A percentile compares a stretch with the other conserved stretches of the same genome.
phyloP scores from a whole-genome alignment of 2,888 invertebrate genomes.

The Eretmocerus hayati region DNA sequence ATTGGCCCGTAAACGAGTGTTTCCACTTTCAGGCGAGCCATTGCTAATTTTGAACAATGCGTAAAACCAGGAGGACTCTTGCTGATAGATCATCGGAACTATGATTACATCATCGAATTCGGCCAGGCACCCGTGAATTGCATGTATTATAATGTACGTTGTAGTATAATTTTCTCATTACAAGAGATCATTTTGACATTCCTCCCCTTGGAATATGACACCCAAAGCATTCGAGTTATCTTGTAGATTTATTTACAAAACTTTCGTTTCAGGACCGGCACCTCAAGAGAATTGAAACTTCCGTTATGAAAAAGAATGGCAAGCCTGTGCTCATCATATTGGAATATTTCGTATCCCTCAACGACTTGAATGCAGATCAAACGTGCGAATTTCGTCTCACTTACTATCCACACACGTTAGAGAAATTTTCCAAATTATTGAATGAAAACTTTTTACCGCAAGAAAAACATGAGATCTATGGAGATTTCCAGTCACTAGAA shows the following conservation, averaged over 20 bases:
- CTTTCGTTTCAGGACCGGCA: conserved; percentile 61
- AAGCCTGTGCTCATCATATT: conserved; percentile 61
- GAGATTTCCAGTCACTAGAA: conserved; percentile 69
- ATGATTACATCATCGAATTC: conserved; percentile 70
- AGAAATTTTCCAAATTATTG: conserved; percentile 65
- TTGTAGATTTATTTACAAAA: background rate
- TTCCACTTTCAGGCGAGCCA: conserved; percentile 51
- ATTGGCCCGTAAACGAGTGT: background rate
- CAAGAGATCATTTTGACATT: no score
- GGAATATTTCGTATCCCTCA: conserved; percentile 65
- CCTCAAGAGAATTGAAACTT: conserved; percentile 73
- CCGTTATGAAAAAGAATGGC: background rate
- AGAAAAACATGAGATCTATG: conserved; percentile 65
- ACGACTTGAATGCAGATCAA: conserved; percentile 28
- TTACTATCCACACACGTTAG: conserved; percentile 77
- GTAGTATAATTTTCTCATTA: no score
- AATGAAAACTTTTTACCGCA: conserved; percentile 61
- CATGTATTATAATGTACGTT: conserved; percentile 81
- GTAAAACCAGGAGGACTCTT: conserved; percentile 78
- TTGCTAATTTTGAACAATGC: conserved; percentile 73
- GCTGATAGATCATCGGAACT: conserved; percentile 83
- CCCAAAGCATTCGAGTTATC: background rate
- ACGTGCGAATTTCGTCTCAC: conserved; percentile 69
- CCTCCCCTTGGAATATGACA: no score
- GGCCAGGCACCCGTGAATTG: conserved; percentile 75